Evolutionary conservation across 2,888 invertebrate species (phyloP), one percentile per base, ranked within the genome.

Genomic region (Lottia scabra): DNA sequence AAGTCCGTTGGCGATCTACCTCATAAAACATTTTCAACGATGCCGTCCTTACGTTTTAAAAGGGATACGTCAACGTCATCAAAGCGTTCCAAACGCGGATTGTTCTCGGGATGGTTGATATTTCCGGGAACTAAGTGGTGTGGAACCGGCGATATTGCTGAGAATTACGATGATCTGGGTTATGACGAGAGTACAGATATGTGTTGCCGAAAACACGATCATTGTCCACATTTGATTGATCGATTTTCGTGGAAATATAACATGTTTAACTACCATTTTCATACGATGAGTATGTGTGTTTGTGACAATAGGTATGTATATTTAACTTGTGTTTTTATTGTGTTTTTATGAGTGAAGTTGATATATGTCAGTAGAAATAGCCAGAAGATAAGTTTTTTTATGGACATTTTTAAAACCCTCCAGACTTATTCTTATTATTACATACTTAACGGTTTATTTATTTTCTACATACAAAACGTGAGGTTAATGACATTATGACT

Each of bases 51-150:
- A 23, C 56, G 56, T 3, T 56, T 23, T 56, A 56, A 56, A 56
- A 56, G 56, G 23, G 56, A 56, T 44, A 15, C 65, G 15, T 19
- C 44, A 38, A n/a, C 23, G 26, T n/a, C 69, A 23, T 63, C 67
- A 23, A 38, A 56, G 44, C 68, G 76, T 30, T 12, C 56, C 8
- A 78, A 74, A 65, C 26, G 78, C n/a, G 76, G 75, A 44, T 70
- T 78, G 30, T 65, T 79, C 26, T 72, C 78, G 0, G 75, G 76
- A 2, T 76, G 76, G 76, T 64, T 78, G 23, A 79, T 80, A n/a
- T 78, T 77, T 63, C 75, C 78, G 13, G 83, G 82, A n/a, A 83
- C 83, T 0, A 80, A 82, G 64, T 82, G 83, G 83, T 83, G 83
- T 63, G 83, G 83, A 0, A 71, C 71, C 16, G 84, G 84, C 1